Conservation (phyloP, 2,888 invertebrate genomes). For the Helicoverpa assulta region DNA sequence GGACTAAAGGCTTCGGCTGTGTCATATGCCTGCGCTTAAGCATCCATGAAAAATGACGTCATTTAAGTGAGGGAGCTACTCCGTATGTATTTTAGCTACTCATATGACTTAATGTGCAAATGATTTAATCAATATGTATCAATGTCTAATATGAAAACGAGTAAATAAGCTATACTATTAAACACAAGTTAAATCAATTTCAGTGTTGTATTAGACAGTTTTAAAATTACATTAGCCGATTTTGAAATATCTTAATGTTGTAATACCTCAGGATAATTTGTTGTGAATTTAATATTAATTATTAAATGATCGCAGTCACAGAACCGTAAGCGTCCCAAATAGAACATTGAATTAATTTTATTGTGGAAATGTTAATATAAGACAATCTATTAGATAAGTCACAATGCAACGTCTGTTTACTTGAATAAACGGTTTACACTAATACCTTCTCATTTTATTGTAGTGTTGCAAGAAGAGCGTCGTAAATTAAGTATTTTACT, state of each 20-base stretch:
- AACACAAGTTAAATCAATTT: slow-evolving; percentile 21
- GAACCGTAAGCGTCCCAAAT: slow-evolving; percentile 33
- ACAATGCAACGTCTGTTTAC: slow-evolving; percentile 57
- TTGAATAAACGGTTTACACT: slow-evolving; percentile 53
- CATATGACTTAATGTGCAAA: slow-evolving; percentile 34
- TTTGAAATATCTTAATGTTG: slow-evolving; percentile 36
- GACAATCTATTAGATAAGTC: slow-evolving; percentile 57
- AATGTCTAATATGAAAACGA: slow-evolving; percentile 17
- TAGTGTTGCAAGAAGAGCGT: slow-evolving; percentile 34
- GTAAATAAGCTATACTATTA: background rate
- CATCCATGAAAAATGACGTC: background rate
- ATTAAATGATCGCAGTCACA: slow-evolving; percentile 31
- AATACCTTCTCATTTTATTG: slow-evolving; percentile 51
- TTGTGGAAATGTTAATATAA: slow-evolving; percentile 55
- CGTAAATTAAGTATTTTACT: slow-evolving; percentile 19
- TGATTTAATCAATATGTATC: slow-evolving; percentile 27
- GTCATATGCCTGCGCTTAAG: background rate
- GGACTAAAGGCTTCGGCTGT: background rate
- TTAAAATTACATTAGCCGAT: slow-evolving; percentile 35
- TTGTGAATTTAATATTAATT: slow-evolving; percentile 25
- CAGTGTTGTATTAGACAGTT: slow-evolving; percentile 42
- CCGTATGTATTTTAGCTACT: slow-evolving; percentile 18
- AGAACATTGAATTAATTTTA: slow-evolving; percentile 44
- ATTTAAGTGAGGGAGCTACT: slow-evolving; percentile 5
- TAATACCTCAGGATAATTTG: slow-evolving; percentile 29